These are phyloP conservation scores for Drosophila athabasca DNA, from an alignment of 1,140 invertebrate species.

Conservation along the genomic window DNA sequence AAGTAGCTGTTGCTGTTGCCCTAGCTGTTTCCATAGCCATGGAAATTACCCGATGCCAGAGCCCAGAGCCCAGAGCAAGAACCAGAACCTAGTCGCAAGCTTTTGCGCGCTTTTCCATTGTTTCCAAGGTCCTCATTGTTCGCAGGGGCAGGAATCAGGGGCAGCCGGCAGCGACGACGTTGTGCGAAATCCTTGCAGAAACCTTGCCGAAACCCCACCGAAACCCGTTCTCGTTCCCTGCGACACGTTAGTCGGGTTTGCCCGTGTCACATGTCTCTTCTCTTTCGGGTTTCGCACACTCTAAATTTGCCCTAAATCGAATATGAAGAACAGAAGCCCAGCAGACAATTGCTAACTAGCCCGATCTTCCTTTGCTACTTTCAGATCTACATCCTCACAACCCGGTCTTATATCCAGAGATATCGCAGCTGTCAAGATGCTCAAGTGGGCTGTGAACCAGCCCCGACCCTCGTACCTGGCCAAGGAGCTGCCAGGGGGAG, in stretches of 20 bases:
- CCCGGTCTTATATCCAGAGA: slow-evolving; percentile 8
- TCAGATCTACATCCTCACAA: slow-evolving; percentile 7
- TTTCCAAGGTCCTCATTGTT: slow-evolving; percentile 35
- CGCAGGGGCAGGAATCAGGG: slow-evolving; percentile 25
- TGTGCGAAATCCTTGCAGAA: slow-evolving; percentile 20
- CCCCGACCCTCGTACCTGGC: slow-evolving; percentile 71
- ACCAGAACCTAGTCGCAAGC: slow-evolving; percentile 16
- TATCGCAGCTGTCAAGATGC: slow-evolving; percentile 70
- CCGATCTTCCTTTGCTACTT: slow-evolving; percentile 29
- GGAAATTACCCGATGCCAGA: no score
- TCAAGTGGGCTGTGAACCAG: slow-evolving; percentile 82
- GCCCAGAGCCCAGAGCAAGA: neutral
- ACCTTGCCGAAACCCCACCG: slow-evolving; percentile 28
- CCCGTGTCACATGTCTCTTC: neutral
- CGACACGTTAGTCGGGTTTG: slow-evolving; percentile 32
- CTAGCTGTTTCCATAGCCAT: no score
- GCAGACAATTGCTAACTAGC: slow-evolving; percentile 39
- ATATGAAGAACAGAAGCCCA: neutral
- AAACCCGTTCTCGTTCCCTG: slow-evolving; percentile 37
- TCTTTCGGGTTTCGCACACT: neutral
- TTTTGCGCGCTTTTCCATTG: slow-evolving; percentile 51
- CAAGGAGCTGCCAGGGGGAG: slow-evolving; percentile 27
- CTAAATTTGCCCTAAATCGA: neutral
- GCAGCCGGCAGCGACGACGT: neutral
- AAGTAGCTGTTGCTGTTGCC: no score